Evolutionary conservation across 2,888 invertebrate species (phyloP), one percentile per base, ranked within the genome.

Genomic region (Cecidostiba fungosa): DNA sequence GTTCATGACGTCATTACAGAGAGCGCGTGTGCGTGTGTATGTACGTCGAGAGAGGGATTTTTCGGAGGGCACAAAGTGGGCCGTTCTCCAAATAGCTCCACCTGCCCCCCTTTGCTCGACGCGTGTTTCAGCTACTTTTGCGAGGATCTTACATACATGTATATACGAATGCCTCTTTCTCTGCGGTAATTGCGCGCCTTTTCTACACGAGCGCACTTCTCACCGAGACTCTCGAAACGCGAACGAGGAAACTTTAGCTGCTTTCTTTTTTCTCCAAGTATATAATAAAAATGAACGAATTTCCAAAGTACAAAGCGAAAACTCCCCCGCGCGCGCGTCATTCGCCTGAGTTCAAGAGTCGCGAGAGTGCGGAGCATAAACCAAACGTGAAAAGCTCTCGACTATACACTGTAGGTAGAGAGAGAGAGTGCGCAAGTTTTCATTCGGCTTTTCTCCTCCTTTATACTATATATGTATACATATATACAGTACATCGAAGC

Each of bases 1-100:
- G 77, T 62, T 29, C 36, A 43, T 76, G 84, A 66, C 59, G 66
- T 80, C 70, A 70, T n/a, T n/a, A n/a, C n/a, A n/a, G 19, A 29
- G 32, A 10, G 32, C 19, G 8, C 26, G n/a, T 26, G 50, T 26
- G 62, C 12, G 50, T n/a, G 19, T 0, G 36, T 19, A 16, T 14
- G 36, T 5, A 19, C 43, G 19, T 14, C 32, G 50, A 62, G 77
- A 84, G 73, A 59, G 85, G 83, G 59, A 19, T 72, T 84, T 84
- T 86, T 84, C 87, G 85, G 86, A 88, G 87, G 88, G 88, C 87
- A 86, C 87, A 82, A 87, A 91, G 91, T 91, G 92, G 91, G 91
- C 91, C 89, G 91, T 91, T 92, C 91, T 91, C 91, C 91, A 91
- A 92, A 91, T 91, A 91, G 91, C 91, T 91, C 92, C 91, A 91